Base-by-base conservation (phyloP, 2,113 vertebrate genomes). In the Sarotherodon lohbergeri region DNA sequence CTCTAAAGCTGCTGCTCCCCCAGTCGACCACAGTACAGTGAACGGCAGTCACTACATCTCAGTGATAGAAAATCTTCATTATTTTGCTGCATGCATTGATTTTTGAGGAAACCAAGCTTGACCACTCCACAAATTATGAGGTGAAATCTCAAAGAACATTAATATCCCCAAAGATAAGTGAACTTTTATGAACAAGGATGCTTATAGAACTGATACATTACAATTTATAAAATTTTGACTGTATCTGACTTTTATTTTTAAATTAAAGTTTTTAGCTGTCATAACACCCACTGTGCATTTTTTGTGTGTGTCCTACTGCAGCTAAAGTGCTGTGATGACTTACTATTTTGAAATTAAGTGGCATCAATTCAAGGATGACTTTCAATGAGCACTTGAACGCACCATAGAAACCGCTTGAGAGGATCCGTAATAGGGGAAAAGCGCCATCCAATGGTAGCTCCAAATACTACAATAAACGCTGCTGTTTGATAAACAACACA, bases 361-460 rank as follows among this genome's bases (percentile, higher is more conserved):
- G 8, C 22, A 73, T 73, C 41, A 46, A 73, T 73, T 73, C 41
- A 46, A 17, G 22, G 68, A 73, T 73, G 22, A 9, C 68, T 81
- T 84, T 80, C 6, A 2, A 36, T 19, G 46, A 78, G 3, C 24
- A 78, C 43, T 32, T 32, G 73, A 63, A 9, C 13, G 1, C 76
- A 46, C 32, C 83, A 61, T 11, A 7, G 29, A 63, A 14, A 12
- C 14, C 17, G 11, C 76, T 81, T 0, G 16, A 55, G 76, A 12
- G n/a, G n/a, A 24, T 76, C 41, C 6, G 16, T 50, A 50, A 50
- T 32, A 78, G 27, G 43, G 43, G 16, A 50, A 17, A 19, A 27
- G 84, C 86, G 82, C 90, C 93, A 43, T 79, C 9, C 7, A 2
- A 4, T 80, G 91, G 91, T 4, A 1, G 8, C 2, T 85, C 32